Conservation (phyloP, 1,140 invertebrate species). For the Neotoxoptera formosana region DNA sequence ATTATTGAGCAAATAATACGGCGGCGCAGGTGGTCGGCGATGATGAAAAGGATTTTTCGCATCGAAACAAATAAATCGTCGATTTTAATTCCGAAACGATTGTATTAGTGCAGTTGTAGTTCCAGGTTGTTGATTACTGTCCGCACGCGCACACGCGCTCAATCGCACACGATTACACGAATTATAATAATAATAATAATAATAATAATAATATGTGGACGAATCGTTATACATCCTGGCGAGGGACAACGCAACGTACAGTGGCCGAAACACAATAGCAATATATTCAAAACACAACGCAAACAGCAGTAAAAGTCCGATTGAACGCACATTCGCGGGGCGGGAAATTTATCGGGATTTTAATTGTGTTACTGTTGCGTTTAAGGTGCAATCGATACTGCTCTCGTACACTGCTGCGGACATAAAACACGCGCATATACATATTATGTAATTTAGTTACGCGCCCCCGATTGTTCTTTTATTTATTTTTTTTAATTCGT, state of each 20-base stretch:
- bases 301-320: slow-evolving; percentile 4
- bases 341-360: not conserved
- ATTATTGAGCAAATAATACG: not conserved
- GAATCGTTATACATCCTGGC: not conserved
- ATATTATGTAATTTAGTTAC: not conserved
- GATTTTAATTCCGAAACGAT: not conserved
- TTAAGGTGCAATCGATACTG: slow-evolving; percentile 15
- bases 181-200: not conserved
- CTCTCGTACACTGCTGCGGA: not conserved
- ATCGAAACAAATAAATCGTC: not conserved
- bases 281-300: slow-evolving; percentile 12
- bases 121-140: not conserved
- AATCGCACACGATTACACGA: too few relatives aligned
- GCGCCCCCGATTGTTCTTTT: not conserved
- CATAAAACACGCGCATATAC: not conserved
- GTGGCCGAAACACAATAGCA: not conserved
- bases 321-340: not conserved
- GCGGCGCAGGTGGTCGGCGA: not conserved
- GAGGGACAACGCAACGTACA: not conserved
- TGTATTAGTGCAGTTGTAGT: not conserved
- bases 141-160: not conserved
- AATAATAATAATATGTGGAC: too few relatives aligned
- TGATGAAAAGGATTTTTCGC: not conserved
- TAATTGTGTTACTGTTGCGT: slow-evolving; percentile 7
- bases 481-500: not conserved